Conservation (phyloP, 30 jellyfish, hydroid and myxozoan genomes). For the Cassiopea andromeda region DNA sequence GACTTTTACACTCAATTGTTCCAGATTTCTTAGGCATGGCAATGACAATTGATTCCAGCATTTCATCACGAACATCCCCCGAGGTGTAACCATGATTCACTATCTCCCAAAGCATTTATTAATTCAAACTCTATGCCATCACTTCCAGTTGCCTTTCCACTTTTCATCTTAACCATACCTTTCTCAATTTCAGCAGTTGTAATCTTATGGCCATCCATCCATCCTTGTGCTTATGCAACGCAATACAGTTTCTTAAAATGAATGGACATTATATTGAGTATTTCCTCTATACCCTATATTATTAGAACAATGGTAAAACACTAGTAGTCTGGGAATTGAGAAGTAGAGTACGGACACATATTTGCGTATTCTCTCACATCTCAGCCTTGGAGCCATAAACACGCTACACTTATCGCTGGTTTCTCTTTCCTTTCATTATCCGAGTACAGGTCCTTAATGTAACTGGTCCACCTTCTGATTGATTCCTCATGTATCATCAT, state of each 20-base stretch:
- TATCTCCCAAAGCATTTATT: conserved; percentile 10
- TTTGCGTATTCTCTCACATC: too few relatives aligned
- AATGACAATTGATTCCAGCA: conserved; percentile 1
- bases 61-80: neutral
- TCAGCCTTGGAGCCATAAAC: too few relatives aligned
- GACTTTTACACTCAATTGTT: conserved; percentile 11
- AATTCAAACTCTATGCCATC: neutral
- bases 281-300: too few relatives aligned
- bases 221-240: too few relatives aligned
- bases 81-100: conserved; percentile 15
- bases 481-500: conserved; percentile 42
- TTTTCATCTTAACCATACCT: conserved; percentile 33
- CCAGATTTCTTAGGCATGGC: conserved; percentile 11
- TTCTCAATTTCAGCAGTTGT: conserved; percentile 10
- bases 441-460: conserved; percentile 25
- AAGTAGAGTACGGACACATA: too few relatives aligned
- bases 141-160: conserved; percentile 31
- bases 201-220: conserved; percentile 11
- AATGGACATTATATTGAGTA: too few relatives aligned
- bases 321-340: too few relatives aligned
- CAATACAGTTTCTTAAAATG: too few relatives aligned
- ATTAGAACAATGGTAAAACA: too few relatives aligned
- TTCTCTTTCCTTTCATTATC: conserved; percentile 28
- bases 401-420: neutral
- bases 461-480: conserved; percentile 27